phyloP scores from a whole-genome alignment of 2,797 vertebrate genomes.

The Chaunax sp. region DNA sequence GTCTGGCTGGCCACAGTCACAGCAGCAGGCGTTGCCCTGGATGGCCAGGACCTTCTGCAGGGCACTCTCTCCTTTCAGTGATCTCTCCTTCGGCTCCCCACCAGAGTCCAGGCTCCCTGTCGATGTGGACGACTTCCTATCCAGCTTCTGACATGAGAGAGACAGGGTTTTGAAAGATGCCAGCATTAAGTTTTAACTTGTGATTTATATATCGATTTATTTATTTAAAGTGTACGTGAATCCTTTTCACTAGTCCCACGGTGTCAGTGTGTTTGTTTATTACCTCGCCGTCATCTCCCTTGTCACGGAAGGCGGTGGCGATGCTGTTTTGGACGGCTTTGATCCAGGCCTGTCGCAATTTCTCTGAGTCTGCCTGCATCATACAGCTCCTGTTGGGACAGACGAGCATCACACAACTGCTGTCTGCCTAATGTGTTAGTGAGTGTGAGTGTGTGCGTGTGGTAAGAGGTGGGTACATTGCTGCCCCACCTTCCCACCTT shows the following conservation, averaged over 20 bases:
- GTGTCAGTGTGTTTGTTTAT: conserved; percentile 38
- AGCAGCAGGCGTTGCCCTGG: conserved; percentile 91
- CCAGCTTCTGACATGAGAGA: conserved; percentile 85
- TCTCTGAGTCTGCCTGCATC: conserved; percentile 98
- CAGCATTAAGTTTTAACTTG: not conserved
- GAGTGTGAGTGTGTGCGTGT: not conserved
- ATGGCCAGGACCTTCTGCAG: conserved; percentile 93
- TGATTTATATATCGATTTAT: not conserved
- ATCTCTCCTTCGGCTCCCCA: conserved; percentile 89
- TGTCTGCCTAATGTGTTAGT: conserved; percentile 7
- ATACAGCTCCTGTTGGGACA: conserved; percentile 91
- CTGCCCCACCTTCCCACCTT: conserved; percentile 20
- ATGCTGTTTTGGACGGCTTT: conserved; percentile 98
- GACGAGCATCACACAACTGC: conserved; percentile 45
- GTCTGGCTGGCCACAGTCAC: conserved; percentile 94
- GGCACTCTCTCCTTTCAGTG: conserved; percentile 93
- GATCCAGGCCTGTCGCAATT: conserved; percentile 97
- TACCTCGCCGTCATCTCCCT: conserved; percentile 92
- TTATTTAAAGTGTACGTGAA: not conserved
- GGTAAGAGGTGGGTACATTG: conserved; percentile 1
- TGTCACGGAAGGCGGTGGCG: conserved; percentile 95
- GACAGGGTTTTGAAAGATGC: not conserved
- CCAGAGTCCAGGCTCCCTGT: conserved; percentile 92
- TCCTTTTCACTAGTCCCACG: not conserved
- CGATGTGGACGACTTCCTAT: conserved; percentile 93